phyloP scores from a whole-genome alignment of 2,113 vertebrate species.

The Barbus barbus region DNA sequence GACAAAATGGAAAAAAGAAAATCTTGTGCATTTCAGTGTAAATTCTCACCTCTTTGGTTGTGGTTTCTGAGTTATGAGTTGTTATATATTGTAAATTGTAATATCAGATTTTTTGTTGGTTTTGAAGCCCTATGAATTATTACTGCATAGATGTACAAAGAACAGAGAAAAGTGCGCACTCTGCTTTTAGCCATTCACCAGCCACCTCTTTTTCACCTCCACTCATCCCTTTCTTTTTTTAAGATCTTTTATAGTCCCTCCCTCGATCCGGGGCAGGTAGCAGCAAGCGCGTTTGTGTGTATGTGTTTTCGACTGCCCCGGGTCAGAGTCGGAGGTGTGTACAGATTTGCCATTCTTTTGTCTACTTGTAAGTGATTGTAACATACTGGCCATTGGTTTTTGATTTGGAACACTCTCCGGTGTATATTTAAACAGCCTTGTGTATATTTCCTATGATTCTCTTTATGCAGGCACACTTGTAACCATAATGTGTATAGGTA shows the following conservation, averaged over 20 bases:
- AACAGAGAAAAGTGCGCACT: conserved; percentile 77
- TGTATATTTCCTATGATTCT: conserved; percentile 99
- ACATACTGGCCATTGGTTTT: conserved; percentile 95
- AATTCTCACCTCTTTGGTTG: conserved; percentile 99
- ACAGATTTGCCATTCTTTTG: conserved; percentile 98
- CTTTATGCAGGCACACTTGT: conserved; percentile 99
- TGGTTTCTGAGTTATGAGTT: conserved; percentile 88
- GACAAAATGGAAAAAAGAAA: conserved; percentile 75
- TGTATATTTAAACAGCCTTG: conserved; percentile 99
- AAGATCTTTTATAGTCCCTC: conserved; percentile 61
- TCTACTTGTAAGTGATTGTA: conserved; percentile 99
- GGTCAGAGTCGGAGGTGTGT: conserved; percentile 72
- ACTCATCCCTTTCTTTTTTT: conserved; percentile 48
- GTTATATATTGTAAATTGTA: conserved; percentile 99
- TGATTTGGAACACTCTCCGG: conserved; percentile 79
- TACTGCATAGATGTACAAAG: conserved; percentile 96
- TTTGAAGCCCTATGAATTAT: conserved; percentile 98
- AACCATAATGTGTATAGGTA: conserved; percentile 99
- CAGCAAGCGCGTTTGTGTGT: conserved; percentile 68
- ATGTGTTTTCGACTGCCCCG: conserved; percentile 51
- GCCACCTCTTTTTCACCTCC: conserved; percentile 55
- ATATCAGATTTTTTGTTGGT: conserved; percentile 92
- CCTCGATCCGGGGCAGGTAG: conserved; percentile 51
- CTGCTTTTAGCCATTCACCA: conserved; percentile 81
- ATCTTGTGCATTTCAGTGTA: conserved; percentile 98